Evolutionary conservation across 2,113 vertebrate species (phyloP), one percentile per base, ranked within the genome.

Genomic region (Clinocottus analis): DNA sequence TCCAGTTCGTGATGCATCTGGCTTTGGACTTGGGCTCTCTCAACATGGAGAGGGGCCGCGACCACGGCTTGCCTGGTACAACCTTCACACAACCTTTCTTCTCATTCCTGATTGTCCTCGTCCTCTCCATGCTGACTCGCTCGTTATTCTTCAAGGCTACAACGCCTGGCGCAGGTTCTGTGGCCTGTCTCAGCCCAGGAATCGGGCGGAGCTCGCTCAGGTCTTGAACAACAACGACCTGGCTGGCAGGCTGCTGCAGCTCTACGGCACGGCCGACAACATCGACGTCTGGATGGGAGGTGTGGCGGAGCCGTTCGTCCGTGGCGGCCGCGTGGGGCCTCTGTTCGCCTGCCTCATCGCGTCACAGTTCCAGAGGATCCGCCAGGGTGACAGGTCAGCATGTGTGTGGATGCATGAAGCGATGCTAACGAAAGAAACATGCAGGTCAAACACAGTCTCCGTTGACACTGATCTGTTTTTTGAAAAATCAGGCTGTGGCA

Each of bases 11-110:
- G 51, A 10, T 21, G 25, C 74, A 87, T 3, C 11, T 95, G 49
- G 90, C 95, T 1, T 82, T 96, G 80, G 96, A 97, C 75, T 86
- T 99, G 19, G 90, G 92, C 0, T 72, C 95, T 0, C 90, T 98
- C n/a, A 97, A 97, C 91, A 95, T 97, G 95, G 94, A 96, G 51
- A 87, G 94, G 0, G 68, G 94, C 66, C 90, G 96, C 6, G 97
- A 98, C 3, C 96, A 97, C 0, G 95, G 94, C 63, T 86, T 99
- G 3, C 93, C 92, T 55, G 95, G 97, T 98, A 93, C 39, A 62
- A 33, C 23, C 17, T 55, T 37, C 13, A n/a, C 5, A 55, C 19
- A 37, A 25, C 19, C 7, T 29, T 58, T 67, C 3, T 13, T 16
- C 35, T 16, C 16, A 63, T 47, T 29, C n/a, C 59, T 11, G 16